Evolutionary conservation across 2,113 vertebrate genomes (phyloP).

Genomic region (Capricornis sumatraensis): DNA sequence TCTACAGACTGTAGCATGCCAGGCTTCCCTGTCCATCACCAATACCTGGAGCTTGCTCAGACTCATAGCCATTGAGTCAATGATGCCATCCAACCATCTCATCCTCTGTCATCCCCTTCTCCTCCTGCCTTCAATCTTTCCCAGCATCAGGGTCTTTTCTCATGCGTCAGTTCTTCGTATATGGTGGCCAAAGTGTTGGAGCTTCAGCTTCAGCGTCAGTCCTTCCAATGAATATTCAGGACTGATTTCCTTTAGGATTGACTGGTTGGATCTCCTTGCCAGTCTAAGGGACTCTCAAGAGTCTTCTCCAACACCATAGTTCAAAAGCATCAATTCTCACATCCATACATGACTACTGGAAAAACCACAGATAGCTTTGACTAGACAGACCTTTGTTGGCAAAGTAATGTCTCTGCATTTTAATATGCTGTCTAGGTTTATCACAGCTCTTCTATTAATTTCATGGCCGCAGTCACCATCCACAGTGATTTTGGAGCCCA

Average conservation of each 20-base stretch:
- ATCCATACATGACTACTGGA: not conserved
- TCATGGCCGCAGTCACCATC: not conserved
- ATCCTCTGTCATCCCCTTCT: not conserved
- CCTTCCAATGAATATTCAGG: not conserved
- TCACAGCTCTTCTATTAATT: not conserved
- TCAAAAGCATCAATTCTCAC: not conserved
- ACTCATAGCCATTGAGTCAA: not conserved
- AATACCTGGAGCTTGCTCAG: not conserved
- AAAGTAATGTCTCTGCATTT: not conserved
- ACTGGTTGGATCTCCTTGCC: not conserved
- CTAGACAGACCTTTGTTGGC: not conserved
- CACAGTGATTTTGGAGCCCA: not conserved
- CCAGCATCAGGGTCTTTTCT: not conserved
- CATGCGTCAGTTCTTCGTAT: not conserved
- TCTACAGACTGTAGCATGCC: fast-evolving
- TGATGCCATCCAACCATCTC: not conserved
- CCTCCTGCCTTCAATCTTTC: not conserved
- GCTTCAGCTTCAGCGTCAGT: not conserved
- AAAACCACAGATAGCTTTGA: not conserved
- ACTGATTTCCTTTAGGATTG: not conserved
- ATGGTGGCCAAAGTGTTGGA: not conserved
- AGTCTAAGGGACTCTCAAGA: not conserved
- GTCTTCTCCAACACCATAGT: not conserved
- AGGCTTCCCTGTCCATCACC: not conserved
- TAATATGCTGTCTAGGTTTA: not conserved